phyloP scores from a whole-genome alignment of 2,797 vertebrate species.

The Notamacropus eugenii region DNA sequence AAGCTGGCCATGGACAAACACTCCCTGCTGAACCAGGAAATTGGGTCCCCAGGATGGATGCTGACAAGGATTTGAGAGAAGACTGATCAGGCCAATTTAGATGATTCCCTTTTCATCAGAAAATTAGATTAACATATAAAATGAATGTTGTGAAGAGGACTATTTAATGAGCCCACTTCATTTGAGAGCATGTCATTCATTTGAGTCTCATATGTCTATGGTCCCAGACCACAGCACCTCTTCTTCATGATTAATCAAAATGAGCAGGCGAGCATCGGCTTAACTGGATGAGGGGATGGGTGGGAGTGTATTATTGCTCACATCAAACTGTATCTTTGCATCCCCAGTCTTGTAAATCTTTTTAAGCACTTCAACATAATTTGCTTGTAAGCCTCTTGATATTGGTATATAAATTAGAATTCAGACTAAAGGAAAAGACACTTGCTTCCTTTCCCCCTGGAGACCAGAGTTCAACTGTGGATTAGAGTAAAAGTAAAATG shows the following conservation, averaged over 20 bases:
- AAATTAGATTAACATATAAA: conserved; percentile 76
- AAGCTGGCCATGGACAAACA: conserved; percentile 13
- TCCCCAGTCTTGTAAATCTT: neutral
- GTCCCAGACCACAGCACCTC: neutral
- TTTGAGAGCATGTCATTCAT: conserved; percentile 27
- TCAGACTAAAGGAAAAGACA: conserved; percentile 48
- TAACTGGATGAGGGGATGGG: neutral
- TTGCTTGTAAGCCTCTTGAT: neutral
- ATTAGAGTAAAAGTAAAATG: conserved; percentile 38
- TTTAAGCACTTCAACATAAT: neutral
- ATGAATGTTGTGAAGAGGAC: conserved; percentile 13
- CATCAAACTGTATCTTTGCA: conserved; percentile 11
- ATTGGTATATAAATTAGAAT: neutral
- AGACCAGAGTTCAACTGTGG: conserved; percentile 23
- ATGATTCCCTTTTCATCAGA: conserved; percentile 56
- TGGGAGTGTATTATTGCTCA: conserved; percentile 29
- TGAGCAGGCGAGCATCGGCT: conserved; percentile 1
- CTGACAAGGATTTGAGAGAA: conserved; percentile 62
- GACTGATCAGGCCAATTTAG: conserved; percentile 62
- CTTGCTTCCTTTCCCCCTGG: neutral
- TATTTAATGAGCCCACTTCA: conserved; percentile 62
- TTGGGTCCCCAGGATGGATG: conserved; percentile 48
- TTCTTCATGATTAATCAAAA: neutral
- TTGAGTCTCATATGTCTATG: neutral
- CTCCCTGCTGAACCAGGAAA: conserved; percentile 70